Conservation (phyloP, 2,797 vertebrate species). For the Pteropus rufus region DNA sequence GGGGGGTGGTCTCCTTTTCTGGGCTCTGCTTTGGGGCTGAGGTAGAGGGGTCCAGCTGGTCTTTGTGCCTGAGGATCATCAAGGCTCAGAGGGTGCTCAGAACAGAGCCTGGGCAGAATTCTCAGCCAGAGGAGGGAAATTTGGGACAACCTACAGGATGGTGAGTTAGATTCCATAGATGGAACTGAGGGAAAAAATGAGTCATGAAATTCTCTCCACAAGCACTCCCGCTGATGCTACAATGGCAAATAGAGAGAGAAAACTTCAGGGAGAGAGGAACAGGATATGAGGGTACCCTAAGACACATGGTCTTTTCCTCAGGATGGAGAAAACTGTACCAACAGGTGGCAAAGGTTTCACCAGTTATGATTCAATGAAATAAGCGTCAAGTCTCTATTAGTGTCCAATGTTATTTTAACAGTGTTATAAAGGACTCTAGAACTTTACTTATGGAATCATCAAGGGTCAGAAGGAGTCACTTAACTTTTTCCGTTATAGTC, state of each 20-base stretch:
- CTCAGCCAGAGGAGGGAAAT: neutral
- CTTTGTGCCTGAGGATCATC: neutral
- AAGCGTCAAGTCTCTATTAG: rapidly evolving
- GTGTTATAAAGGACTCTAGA: neutral
- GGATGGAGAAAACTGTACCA: neutral
- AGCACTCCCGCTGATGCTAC: neutral
- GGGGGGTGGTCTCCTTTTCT: neutral
- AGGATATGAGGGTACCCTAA: neutral
- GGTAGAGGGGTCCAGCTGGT: neutral
- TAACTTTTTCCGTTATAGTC: neutral
- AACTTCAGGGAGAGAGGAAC: neutral
- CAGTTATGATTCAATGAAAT: neutral
- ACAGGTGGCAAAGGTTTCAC: neutral
- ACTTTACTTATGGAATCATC: neutral
- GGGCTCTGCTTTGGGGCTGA: neutral
- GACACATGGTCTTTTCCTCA: neutral
- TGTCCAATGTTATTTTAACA: neutral
- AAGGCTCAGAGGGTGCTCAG: neutral
- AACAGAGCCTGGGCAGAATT: neutral
- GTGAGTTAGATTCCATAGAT: neutral
- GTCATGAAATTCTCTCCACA: neutral
- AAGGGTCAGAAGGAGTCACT: neutral
- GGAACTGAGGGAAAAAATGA: neutral
- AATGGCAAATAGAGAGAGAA: neutral
- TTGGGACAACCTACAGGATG: neutral